These are phyloP conservation scores for Cygnus olor DNA, from an alignment of 2,797 vertebrate species.

Conservation along the genomic window DNA sequence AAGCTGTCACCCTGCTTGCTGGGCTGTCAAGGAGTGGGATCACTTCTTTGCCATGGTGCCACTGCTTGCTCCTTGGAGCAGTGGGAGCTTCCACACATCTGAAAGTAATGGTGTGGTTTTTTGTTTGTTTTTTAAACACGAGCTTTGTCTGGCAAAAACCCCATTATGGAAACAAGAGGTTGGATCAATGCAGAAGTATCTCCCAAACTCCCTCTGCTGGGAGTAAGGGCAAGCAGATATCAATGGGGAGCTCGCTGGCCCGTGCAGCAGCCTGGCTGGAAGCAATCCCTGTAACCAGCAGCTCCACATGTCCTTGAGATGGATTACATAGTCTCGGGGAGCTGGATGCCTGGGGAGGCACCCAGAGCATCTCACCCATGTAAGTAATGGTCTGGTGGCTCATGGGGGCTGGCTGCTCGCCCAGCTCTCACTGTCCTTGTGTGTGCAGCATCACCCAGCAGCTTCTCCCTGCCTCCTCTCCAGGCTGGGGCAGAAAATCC, in stretches of 20 bases:
- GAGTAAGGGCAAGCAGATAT: not conserved
- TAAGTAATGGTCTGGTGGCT: fast-evolving
- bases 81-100: not conserved
- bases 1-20: not conserved
- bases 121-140: not conserved
- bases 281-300: not conserved
- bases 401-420: not conserved
- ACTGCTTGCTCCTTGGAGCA: not conserved
- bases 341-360: fast-evolving
- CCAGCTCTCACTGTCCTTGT: not conserved
- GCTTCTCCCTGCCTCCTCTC: not conserved
- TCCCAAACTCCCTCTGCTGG: slow-evolving; percentile 16
- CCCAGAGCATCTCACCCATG: not conserved
- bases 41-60: fast-evolving
- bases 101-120: not conserved
- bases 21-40: not conserved
- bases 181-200: not conserved
- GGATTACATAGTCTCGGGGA: not conserved
- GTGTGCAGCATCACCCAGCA: fast-evolving
- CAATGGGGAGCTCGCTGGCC: not conserved
- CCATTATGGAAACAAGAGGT: not conserved
- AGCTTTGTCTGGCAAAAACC: not conserved
- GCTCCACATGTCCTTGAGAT: not conserved
- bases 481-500: not conserved
- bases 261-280: not conserved